Base-by-base conservation (phyloP, 2,888 invertebrate species). In the Mimachlamys varia region DNA sequence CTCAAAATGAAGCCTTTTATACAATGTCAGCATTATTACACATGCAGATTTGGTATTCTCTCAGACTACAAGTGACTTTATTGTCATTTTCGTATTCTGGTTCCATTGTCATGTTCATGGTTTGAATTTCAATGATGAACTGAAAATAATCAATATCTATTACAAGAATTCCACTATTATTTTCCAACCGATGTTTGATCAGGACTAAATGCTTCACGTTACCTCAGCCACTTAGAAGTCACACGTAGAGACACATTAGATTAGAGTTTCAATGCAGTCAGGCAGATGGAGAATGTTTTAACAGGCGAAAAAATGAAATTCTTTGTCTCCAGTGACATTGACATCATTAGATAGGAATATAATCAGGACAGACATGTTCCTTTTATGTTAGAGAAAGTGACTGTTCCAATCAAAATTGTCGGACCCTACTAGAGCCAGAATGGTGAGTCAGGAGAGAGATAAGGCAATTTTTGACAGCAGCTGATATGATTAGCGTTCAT, bases 121-220 rank as follows among this genome's bases (percentile, higher is more conserved):
- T 22, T 76, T 76, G 27, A 76, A 76, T 76, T 33, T 76, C 4
- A 76, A 76, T 27, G 33, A 76, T 7, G 12, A 33, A 76, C 76
- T n/a, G 62, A 76, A 76, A 76, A 76, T 33, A 76, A 76, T 76
- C 76, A 76, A 76, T 76, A 76, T 33, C 76, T 33, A 33, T 33
- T 27, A 33, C 76, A 76, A 76, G 76, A 33, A 76, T 33, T 76
- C 76, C 10, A 33, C 10, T 33, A 33, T 76, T 15, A 33, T 76
- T 76, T 76, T 76, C 27, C 33, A 13, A 3, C 33, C 27, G 12
- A 7, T 76, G 19, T 13, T 22, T 10, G 76, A 76, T 12, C 33
- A 33, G 33, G 33, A 33, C 33, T 5, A 76, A 33, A 76, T 12
- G 33, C 13, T 76, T 76, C 76, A 33, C 76, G 12, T 33, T 10